Evolutionary conservation across 2,797 vertebrate genomes (phyloP).

Genomic region (Apogon hyalosoma): DNA sequence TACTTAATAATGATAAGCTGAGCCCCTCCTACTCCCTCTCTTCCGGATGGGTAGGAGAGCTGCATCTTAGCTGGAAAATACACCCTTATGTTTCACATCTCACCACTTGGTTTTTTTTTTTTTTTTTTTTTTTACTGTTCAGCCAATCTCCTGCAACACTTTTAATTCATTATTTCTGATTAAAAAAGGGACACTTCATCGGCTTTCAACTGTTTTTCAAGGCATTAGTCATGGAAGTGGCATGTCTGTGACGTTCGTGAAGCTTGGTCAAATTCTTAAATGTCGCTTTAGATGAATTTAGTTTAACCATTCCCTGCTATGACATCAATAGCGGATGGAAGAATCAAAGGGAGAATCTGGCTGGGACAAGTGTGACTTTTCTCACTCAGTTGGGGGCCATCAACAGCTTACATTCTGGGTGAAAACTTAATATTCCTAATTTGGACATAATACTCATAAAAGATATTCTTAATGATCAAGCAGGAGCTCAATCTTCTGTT

Average conservation of each 20-base stretch:
- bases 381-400: background rate
- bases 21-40: slow-evolving; percentile 65
- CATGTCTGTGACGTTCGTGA: background rate
- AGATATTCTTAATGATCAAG: background rate
- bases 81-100: slow-evolving; percentile 35
- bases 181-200: slow-evolving; percentile 32
- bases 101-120: slow-evolving; percentile 35
- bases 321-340: background rate
- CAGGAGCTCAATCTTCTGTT: slow-evolving; percentile 3
- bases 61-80: slow-evolving; percentile 54
- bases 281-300: slow-evolving; percentile 7
- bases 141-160: slow-evolving; percentile 19
- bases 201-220: background rate
- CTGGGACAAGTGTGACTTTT: background rate
- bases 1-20: slow-evolving; percentile 68
- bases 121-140: slow-evolving; percentile 40
- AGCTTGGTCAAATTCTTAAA: background rate
- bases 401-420: background rate
- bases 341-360: background rate
- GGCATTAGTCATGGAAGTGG: slow-evolving; percentile 5
- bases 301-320: background rate
- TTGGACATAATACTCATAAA: background rate
- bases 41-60: slow-evolving; percentile 65
- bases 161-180: slow-evolving; percentile 16
- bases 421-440: background rate